Percentiles rank a stretch among this genome's conserved stretches.
Evolutionary conservation across 2,113 vertebrate species (phyloP).

Genomic region (Manacus vitellinus): DNA sequence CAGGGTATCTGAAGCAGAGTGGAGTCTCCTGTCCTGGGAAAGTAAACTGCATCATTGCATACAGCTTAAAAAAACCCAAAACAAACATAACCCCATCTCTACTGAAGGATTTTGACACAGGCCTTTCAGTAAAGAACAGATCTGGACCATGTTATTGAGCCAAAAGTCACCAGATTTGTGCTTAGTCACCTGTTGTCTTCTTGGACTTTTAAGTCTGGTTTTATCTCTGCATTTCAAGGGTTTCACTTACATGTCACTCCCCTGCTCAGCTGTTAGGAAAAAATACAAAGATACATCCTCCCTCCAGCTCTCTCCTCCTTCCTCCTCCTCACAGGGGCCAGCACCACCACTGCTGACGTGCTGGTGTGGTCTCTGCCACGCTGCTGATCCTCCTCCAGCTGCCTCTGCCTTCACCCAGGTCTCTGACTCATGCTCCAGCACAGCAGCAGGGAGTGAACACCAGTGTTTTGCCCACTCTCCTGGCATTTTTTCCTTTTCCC

Average conservation of each 20-base stretch:
- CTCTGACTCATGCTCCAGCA: background rate
- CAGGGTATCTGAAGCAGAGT: background rate
- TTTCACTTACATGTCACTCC: background rate
- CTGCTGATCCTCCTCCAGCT: background rate
- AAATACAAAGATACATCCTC: background rate
- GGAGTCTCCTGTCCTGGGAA: background rate
- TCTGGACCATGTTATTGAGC: background rate
- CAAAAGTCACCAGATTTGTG: background rate
- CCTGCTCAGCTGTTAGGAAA: background rate
- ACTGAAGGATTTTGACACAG: background rate
- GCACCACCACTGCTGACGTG: background rate
- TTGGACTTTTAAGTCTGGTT: background rate
- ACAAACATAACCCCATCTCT: background rate
- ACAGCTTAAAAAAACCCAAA: background rate
- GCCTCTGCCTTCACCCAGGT: background rate
- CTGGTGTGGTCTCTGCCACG: background rate
- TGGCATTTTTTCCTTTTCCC: fast-evolving
- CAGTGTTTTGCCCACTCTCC: background rate
- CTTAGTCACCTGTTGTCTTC: background rate
- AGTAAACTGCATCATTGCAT: background rate
- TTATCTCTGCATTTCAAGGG: background rate
- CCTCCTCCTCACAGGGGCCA: background rate
- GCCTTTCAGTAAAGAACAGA: background rate
- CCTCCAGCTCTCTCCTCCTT: background rate
- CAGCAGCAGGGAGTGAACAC: background rate